Conservation (phyloP, 2,888 invertebrate species). For the Lasioglossum villosulum region DNA sequence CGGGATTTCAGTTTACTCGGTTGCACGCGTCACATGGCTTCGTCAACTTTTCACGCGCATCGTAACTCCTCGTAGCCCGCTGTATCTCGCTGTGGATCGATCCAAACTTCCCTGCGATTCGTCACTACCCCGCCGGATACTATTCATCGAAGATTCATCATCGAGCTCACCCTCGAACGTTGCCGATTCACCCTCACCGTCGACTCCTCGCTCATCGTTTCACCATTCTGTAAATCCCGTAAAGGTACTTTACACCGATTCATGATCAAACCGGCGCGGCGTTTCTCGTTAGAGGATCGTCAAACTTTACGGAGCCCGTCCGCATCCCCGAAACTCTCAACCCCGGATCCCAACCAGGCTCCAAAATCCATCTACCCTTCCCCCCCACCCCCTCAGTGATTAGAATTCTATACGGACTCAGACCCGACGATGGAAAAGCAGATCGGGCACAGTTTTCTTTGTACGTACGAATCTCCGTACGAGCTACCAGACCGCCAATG, state of each 20-base stretch:
- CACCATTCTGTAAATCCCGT: constrained; percentile 39
- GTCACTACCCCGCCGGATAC: constrained; percentile 11
- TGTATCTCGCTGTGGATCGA: constrained; percentile 4
- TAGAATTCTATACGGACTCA: not conserved
- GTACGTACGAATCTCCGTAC: constrained; percentile 22
- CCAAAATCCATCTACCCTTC: not conserved
- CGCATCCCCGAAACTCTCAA: not conserved
- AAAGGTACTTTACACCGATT: constrained; percentile 19
- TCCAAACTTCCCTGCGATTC: constrained; percentile 20
- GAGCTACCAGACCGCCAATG: constrained; percentile 47
- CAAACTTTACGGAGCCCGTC: not conserved
- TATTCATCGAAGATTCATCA: constrained; percentile 28
- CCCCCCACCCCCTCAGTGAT: not conserved
- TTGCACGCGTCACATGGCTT: constrained; percentile 57
- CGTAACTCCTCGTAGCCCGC: constrained; percentile 37
- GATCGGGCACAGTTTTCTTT: constrained; percentile 19
- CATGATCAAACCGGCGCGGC: not conserved
- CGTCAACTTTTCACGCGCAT: constrained; percentile 59
- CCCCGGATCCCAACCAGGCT: not conserved
- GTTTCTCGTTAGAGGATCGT: not conserved
- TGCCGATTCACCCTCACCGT: constrained; percentile 18
- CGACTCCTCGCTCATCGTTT: constrained; percentile 31
- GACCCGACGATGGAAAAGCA: constrained; percentile 10
- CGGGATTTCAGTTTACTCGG: constrained; percentile 29
- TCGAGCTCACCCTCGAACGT: constrained; percentile 3